Evolutionary conservation across 2,888 invertebrate genomes (phyloP).

Genomic region (Conops quadrifasciatus): DNA sequence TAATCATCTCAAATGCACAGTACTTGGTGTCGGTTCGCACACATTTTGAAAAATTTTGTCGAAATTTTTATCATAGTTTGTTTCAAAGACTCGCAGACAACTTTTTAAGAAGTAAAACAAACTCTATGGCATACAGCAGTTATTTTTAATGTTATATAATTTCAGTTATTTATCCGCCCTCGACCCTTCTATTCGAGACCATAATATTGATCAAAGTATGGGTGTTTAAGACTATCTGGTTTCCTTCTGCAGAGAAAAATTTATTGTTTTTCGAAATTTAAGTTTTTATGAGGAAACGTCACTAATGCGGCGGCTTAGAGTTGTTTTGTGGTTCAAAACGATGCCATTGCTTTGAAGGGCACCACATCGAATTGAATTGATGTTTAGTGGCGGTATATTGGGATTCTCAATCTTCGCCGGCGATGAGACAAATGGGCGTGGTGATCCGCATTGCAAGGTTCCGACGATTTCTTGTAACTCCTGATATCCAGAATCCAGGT

Average conservation of each 20-base stretch:
- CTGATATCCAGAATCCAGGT: constrained; percentile 68
- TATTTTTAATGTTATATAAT: too few relatives aligned
- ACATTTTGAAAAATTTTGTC: too few relatives aligned
- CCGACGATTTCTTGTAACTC: constrained; percentile 65
- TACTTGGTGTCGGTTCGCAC: too few relatives aligned
- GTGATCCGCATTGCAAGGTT: constrained; percentile 59
- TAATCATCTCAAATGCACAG: too few relatives aligned
- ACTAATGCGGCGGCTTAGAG: constrained; percentile 62
- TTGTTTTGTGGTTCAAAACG: constrained; percentile 66
- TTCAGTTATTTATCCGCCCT: too few relatives aligned
- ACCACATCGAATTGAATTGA: constrained; percentile 67
- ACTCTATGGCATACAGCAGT: too few relatives aligned
- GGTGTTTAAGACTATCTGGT: not conserved
- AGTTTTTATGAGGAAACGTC: constrained; percentile 61
- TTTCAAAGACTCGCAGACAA: too few relatives aligned
- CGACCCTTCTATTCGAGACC: not conserved
- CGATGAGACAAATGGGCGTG: constrained; percentile 78
- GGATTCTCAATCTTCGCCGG: constrained; percentile 85
- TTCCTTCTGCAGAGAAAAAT: not conserved
- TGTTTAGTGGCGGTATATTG: constrained; percentile 78
- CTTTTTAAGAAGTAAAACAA: too few relatives aligned
- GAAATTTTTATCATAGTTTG: too few relatives aligned
- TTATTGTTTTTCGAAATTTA: not conserved
- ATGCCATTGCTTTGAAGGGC: constrained; percentile 47
- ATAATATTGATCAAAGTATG: not conserved